Evolutionary conservation across 2,113 vertebrate species (phyloP), one percentile per base, ranked within the genome.

Genomic region (Callorhinus ursinus): DNA sequence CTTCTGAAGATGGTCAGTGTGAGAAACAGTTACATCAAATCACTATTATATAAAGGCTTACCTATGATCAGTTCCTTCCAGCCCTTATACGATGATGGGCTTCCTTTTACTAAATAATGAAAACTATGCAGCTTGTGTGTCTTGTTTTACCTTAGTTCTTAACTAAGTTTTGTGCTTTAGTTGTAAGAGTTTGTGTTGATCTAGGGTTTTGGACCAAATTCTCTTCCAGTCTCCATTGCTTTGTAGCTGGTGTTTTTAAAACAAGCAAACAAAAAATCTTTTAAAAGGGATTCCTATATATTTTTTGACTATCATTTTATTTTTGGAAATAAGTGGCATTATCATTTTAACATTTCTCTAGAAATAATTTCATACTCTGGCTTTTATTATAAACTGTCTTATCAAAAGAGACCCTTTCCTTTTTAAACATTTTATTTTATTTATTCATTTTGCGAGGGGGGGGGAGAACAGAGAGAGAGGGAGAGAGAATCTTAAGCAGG

Each of bases 361-460:
- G 74, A 92, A 90, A 86, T 76, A 86, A 86, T 92, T 69, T 76
- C n/a, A 95, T 24, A 80, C 16, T 33, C 67, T 79, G 76, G 51
- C n/a, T 88, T 96, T 79, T 88, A 49, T 87, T 90, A 83, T 51
- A 82, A 93, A 77, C 87, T 84, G 57, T 65, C 49, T 92, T 59
- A 67, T 89, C 28, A 63, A 69, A 93, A 87, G 42, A 7, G 46
- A 71, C 53, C 1, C 26, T 81, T 92, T 74, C 69, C 31, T 61
- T 83, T 49, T 26, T 4, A 76, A 57, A 81, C n/a, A 19, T 74
- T 74, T 69, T 69, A 36, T 69, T 69, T 36, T 69, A 69, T 69
- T 69, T 65, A 65, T 65, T 65, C 63, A 65, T 16, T 65, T 65
- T 65, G 14, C 39, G 39, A 39, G 14, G 5, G 14, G 33, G 33